Base-by-base conservation (phyloP, 2,888 invertebrate genomes). In the Ypsolopha sequella region DNA sequence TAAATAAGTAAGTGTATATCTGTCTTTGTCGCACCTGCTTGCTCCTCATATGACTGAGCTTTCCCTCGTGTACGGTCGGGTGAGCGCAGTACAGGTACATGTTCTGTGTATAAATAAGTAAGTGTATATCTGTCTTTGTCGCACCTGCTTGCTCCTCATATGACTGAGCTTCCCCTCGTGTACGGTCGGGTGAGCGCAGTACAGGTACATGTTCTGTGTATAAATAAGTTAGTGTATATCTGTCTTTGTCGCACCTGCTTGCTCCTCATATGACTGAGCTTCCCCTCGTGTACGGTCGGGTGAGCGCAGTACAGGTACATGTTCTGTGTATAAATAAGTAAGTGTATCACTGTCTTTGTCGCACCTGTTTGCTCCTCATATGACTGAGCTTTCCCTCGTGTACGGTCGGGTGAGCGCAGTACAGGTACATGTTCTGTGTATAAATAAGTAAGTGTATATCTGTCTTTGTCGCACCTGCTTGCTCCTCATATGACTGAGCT, bases 351-450 rank as follows among this genome's bases (percentile, higher is more conserved):
- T 24, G 24, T 24, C 24, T 4, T 24, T 24, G 24, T 24, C 52
- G 53, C 33, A 97, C 97, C 89, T 99, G 98, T 70, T 98, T 99
- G 50, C 98, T 98, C 48, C 99, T 88, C 67, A 99, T 90, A 68
- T 98, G 98, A 66, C 98, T 98, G 4, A 99, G 88, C 71, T 98
- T 98, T 1, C 99, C 99, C 78, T 99, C 99, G 65, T 99, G 99
- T 11, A 98, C 96, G 60, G 95, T 94, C 14, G 97, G 95, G 69
- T 98, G 98, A 0, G 94, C 95, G 71, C 97, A 97, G 81, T 98
- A 99, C 53, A 99, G 85, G 68, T 97, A 98, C n/a, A n/a, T 24
- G 24, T 24, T 24, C 2, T 24, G 24, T 3, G 4, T 3, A 24
- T 24, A 24, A 24, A 2, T 4, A 24, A 24, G 24, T 24, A 4